Conservation (phyloP, 2,888 invertebrate genomes). For the Zygogramma bicolorata region DNA sequence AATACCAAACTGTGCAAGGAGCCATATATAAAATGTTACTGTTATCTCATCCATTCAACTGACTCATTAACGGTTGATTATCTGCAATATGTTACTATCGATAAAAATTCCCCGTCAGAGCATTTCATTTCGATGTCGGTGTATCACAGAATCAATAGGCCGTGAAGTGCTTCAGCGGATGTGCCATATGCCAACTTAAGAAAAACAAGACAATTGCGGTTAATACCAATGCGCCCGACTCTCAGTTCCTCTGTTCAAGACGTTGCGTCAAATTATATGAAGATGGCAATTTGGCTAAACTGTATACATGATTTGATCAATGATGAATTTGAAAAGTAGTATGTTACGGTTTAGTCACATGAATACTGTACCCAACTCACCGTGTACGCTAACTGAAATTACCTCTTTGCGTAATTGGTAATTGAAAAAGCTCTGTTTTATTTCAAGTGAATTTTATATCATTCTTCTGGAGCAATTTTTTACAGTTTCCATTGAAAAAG, state of each 20-base stretch:
- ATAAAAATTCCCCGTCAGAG: constrained; percentile 16
- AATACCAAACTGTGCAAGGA: not conserved
- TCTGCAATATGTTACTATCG: constrained; percentile 21
- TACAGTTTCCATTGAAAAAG: no score
- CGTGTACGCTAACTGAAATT: no score
- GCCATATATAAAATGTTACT: not conserved
- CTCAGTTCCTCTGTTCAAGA: not conserved
- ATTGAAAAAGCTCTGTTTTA: no score
- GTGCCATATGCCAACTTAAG: constrained; percentile 18
- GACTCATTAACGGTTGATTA: constrained; percentile 18
- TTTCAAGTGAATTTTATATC: no score
- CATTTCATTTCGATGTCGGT: constrained; percentile 14
- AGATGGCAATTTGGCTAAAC: not conserved
- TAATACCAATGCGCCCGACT: constrained; percentile 15
- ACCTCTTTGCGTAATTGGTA: no score
- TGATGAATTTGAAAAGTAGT: not conserved
- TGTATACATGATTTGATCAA: not conserved
- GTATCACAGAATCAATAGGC: constrained; percentile 25
- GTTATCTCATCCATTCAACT: not conserved
- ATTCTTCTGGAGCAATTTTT: no score
- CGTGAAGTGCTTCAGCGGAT: constrained; percentile 3
- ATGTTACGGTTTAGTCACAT: not conserved
- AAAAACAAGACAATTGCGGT: constrained; percentile 24
- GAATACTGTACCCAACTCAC: no score
- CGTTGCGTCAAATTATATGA: not conserved